Base-by-base conservation (phyloP, 2,888 invertebrate genomes). In the Belgica antarctica region DNA sequence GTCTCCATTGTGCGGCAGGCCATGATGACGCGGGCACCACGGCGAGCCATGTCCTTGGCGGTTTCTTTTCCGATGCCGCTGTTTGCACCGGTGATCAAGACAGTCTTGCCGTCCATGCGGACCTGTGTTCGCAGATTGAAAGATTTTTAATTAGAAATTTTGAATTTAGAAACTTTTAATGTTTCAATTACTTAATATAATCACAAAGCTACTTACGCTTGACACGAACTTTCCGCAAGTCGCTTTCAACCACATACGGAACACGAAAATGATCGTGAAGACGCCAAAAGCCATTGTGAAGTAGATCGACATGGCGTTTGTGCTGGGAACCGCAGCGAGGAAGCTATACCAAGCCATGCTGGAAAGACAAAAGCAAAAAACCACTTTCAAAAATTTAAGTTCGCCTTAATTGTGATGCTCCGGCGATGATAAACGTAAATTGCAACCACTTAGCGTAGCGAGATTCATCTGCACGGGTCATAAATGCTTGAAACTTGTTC, bases 51-150 rank as follows among this genome's bases (percentile, higher is more conserved):
- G 74, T 90, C 88, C 73, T 82, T 83, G 0, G 89, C 88, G 0
- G 92, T 91, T 78, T 92, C 90, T 77, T 87, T 88, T 24, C 93
- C 94, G 74, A 92, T 92, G 0, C 94, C 94, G 74, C 89, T 87
- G 73, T 90, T 94, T 73, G 92, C 92, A 0, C 95, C 95, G 12
- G 95, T 95, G n/a, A 96, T 85, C 8, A 95, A 85, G 8, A 92
- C 90, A 0, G 91, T 92, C 82, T 94, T 94, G 5, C 92, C 93
- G 71, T 89, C 85, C 89, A 95, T 90, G 76, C 84, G 89, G 52
- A 80, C 83, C 72, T 82, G 72, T 22, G 3, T 24, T 25, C 5
- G 24, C 12, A 19, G 12, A 57, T 10, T n/a, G n/a, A n/a, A n/a
- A n/a, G n/a, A 12, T 41, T 41, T 3, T 41, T 41, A 5, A n/a